Conservation (phyloP, 2,797 vertebrate species). For the Siniperca obscura region DNA sequence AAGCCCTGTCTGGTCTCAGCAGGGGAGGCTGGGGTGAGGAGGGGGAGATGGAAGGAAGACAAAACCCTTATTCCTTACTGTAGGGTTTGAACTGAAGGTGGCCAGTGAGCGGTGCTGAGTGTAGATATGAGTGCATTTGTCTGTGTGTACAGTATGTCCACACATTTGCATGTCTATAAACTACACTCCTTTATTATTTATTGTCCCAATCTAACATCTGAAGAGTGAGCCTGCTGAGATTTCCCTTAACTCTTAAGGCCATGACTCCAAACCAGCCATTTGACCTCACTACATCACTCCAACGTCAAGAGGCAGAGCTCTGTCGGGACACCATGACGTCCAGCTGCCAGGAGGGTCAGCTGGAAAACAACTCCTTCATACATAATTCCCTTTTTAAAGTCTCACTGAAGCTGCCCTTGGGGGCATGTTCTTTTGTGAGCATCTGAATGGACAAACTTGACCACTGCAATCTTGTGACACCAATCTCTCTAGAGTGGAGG, state of each 20-base stretch:
- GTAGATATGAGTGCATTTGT: background rate
- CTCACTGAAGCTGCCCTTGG: slow-evolving; percentile 54
- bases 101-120: background rate
- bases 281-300: slow-evolving; percentile 61
- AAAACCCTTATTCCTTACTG: slow-evolving; percentile 33
- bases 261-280: slow-evolving; percentile 27
- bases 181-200: slow-evolving; percentile 14
- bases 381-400: slow-evolving; percentile 64
- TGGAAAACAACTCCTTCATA: slow-evolving; percentile 67
- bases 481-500: slow-evolving; percentile 36
- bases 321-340: slow-evolving; percentile 35
- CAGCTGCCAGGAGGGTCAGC: slow-evolving; percentile 51
- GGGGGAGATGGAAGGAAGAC: slow-evolving; percentile 31
- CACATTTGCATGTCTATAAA: slow-evolving; percentile 13
- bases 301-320: slow-evolving; percentile 50
- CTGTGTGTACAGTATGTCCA: background rate
- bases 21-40: slow-evolving; percentile 56
- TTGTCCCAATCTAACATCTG: slow-evolving; percentile 8
- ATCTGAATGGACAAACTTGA: slow-evolving; percentile 71
- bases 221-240: slow-evolving; percentile 25
- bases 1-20: slow-evolving; percentile 72
- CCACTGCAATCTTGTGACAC: slow-evolving; percentile 59
- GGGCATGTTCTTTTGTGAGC: slow-evolving; percentile 67
- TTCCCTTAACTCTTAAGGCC: slow-evolving; percentile 35
- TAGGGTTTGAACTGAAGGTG: slow-evolving; percentile 22